These are phyloP conservation scores for Elgaria multicarinata DNA, from an alignment of 2,113 vertebrate species.

Conservation along the genomic window DNA sequence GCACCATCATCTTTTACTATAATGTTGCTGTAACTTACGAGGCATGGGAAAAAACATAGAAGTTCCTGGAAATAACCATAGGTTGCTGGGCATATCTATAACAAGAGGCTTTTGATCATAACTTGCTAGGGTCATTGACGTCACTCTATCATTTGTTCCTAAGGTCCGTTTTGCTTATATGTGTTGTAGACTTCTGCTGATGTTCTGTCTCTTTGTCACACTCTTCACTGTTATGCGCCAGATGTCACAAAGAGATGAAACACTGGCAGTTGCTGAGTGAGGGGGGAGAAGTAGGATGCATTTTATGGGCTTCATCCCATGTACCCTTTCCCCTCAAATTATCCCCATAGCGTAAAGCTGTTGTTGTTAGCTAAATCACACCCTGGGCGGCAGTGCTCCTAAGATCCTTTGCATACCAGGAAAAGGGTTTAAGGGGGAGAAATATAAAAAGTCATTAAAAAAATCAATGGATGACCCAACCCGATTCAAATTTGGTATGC, in stretches of 20 bases:
- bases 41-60: background rate
- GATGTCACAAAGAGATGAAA: background rate
- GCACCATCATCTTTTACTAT: constrained; percentile 5
- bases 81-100: background rate
- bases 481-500: no score
- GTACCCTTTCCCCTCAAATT: no score
- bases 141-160: background rate
- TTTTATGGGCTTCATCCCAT: no score
- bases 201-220: background rate
- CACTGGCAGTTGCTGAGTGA: background rate
- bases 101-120: background rate
- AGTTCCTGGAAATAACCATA: background rate
- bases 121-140: background rate
- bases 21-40: background rate
- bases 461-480: no score
- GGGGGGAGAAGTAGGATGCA: background rate
- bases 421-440: no score
- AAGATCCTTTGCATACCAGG: no score
- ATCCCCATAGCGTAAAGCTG: no score
- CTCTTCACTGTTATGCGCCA: background rate
- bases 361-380: no score
- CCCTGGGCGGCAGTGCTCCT: no score
- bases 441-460: no score
- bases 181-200: background rate
- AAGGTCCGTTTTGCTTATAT: background rate